Conservation (phyloP, 2,113 vertebrate species). For the Oostethus manadensis region DNA sequence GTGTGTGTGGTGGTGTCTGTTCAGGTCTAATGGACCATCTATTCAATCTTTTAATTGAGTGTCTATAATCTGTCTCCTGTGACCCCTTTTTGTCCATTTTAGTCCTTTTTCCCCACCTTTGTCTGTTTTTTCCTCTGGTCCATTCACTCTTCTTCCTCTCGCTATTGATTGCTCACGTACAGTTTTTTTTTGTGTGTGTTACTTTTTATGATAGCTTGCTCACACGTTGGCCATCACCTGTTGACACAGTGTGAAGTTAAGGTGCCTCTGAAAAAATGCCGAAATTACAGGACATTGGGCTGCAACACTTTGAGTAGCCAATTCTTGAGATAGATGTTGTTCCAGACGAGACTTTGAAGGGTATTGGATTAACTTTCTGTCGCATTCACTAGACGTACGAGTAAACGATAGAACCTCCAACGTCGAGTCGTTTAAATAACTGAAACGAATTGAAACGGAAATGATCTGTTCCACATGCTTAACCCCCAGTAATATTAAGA, state of each 20-base stretch:
- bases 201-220: constrained; percentile 13
- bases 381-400: too few relatives aligned
- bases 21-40: constrained; percentile 61
- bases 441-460: too few relatives aligned
- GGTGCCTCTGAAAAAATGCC: constrained; percentile 22
- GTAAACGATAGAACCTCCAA: too few relatives aligned
- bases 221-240: constrained; percentile 31
- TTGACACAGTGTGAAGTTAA: constrained; percentile 22
- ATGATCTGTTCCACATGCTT: too few relatives aligned
- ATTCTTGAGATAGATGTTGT: too few relatives aligned
- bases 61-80: constrained; percentile 62
- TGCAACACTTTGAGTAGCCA: background rate
- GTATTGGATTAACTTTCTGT: too few relatives aligned
- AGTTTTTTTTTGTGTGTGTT: constrained; percentile 8
- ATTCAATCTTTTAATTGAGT: constrained; percentile 66
- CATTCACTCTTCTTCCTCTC: background rate
- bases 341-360: too few relatives aligned
- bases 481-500: too few relatives aligned
- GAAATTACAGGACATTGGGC: constrained; percentile 11
- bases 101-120: constrained; percentile 23
- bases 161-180: constrained; percentile 1
- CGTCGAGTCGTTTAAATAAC: too few relatives aligned
- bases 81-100: constrained; percentile 60
- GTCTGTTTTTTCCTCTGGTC: constrained; percentile 15
- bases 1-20: constrained; percentile 36